A percentile compares a stretch with the other conserved stretches of the same genome.
phyloP scores from a whole-genome alignment of 2,888 invertebrate species.

The Ethmia dodecea region DNA sequence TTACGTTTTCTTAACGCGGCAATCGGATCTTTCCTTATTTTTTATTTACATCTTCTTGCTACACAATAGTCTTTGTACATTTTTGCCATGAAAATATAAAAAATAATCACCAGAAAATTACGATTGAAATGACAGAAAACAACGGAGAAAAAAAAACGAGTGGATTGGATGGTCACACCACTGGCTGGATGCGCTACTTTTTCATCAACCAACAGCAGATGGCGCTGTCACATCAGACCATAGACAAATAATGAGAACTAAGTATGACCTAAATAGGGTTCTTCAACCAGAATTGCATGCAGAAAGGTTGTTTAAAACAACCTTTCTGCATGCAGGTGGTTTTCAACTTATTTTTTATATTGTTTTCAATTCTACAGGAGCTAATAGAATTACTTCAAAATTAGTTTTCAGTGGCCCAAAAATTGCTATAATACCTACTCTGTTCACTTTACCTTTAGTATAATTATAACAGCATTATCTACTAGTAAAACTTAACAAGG shows the following conservation, averaged over 20 bases:
- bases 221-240: constrained; percentile 39
- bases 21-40: constrained; percentile 25
- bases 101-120: constrained; percentile 44
- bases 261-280: constrained; percentile 2
- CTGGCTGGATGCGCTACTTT: constrained; percentile 31
- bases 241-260: constrained; percentile 34
- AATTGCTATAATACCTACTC: no score
- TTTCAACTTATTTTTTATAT: no score
- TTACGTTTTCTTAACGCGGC: constrained; percentile 42
- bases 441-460: no score
- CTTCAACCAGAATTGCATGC: no score
- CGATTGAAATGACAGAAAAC: constrained; percentile 64
- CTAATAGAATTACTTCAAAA: no score
- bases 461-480: no score
- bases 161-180: constrained; percentile 35
- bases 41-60: constrained; percentile 28
- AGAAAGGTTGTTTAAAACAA: no score
- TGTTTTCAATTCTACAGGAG: no score
- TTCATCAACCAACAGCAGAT: constrained; percentile 42
- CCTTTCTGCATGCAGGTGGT: no score
- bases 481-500: no score
- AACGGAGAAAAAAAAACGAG: constrained; percentile 66
- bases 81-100: constrained; percentile 37
- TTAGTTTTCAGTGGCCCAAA: no score
- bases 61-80: constrained; percentile 42